Base-by-base conservation (phyloP, 2,888 invertebrate species). In the Oasisia sp. region DNA sequence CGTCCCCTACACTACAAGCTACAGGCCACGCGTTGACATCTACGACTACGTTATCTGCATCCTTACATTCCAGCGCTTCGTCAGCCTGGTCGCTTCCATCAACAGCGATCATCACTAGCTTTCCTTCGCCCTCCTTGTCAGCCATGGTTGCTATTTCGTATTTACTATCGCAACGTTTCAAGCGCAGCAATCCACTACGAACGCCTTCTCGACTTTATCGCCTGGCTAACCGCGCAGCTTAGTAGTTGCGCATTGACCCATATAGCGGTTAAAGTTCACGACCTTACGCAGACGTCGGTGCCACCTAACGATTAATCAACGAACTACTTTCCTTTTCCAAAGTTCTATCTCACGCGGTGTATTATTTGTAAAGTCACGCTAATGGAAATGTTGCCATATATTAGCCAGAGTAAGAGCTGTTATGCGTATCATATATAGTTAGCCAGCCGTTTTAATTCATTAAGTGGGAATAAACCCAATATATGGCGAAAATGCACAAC, bases 31-130 rank as follows among this genome's bases (percentile, higher is more conserved):
- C 74, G 74, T 74, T 74, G 74, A 74, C 74, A 74, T 74, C 74
- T 19, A 19, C 56, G 56, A 14, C 56, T 56, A 38, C 38, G 14
- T 50, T 12, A 7, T 9, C 50, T 74, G 27, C 19, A 8, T 74
- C 19, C 74, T 74, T 74, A 91, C 91, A 91, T 3, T 91, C 32
- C 32, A 91, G 32, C 32, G 91, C 91, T 50, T 91, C 91, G 50
- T 91, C 91, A 91, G 91, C 91, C 45, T 91, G 91, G 32, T 45
- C 91, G 32, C 91, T 91, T 44, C 91, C 91, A 91, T 91, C 91
- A 44, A 91, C 91, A 45, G 91, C 91, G 50, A 91, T 44, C 56
- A 91, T 56, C 32, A 91, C 91, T 32, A 91, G 56, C 32, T 91
- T 91, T 44, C 56, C 91, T 45, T 45, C 45, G 56, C 45, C 14